Evolutionary conservation across 2,113 vertebrate species (phyloP).

Genomic region (Pyxicephalus adspersus): DNA sequence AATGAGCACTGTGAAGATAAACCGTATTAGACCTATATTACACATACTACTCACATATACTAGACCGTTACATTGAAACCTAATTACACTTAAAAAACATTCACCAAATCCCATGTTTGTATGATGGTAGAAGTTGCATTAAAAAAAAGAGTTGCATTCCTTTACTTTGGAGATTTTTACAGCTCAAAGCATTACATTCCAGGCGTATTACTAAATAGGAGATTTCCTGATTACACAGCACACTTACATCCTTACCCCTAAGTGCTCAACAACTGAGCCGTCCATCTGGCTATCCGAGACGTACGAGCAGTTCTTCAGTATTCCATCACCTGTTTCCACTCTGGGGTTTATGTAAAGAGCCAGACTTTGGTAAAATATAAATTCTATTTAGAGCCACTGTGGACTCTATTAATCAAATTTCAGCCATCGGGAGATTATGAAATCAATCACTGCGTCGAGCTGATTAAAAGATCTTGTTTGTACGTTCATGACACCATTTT

Average conservation of each 20-base stretch:
- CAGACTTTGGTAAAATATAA: neutral
- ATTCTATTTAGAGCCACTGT: constrained; percentile 34
- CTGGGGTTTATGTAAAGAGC: constrained; percentile 11
- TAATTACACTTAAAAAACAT: too few species aligned
- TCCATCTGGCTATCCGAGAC: constrained; percentile 31
- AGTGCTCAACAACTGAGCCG: neutral
- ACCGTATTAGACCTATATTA: too few species aligned
- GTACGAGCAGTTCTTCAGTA: neutral
- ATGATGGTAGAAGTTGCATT: too few species aligned
- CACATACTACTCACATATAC: too few species aligned
- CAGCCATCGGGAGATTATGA: neutral
- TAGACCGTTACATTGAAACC: too few species aligned
- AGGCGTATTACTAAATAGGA: constrained; percentile 12
- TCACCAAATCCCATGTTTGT: too few species aligned
- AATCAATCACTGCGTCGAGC: constrained; percentile 9
- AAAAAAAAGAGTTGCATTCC: too few species aligned
- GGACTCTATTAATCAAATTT: neutral
- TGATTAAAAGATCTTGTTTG: neutral
- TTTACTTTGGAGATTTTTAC: too few species aligned
- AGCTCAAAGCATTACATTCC: neutral
- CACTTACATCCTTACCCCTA: neutral
- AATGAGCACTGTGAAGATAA: too few species aligned
- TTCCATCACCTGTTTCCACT: constrained; percentile 7
- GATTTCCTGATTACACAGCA: constrained; percentile 23
- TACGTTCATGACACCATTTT: neutral